Conservation (phyloP, 2,113 vertebrate species). For the Globicephala melas region DNA sequence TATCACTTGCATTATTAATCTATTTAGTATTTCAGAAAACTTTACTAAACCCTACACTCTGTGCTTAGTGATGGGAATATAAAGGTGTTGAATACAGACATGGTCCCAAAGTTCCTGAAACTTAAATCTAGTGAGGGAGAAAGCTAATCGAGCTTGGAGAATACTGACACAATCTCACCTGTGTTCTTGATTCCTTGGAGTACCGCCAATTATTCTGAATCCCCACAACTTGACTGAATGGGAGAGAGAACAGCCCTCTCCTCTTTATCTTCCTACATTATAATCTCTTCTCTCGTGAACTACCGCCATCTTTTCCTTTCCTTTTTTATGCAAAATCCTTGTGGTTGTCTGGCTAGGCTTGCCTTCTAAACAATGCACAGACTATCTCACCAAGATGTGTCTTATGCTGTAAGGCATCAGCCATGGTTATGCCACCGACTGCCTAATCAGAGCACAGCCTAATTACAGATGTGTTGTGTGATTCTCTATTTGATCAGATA, state of each 20-base stretch:
- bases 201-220: not conserved
- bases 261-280: not conserved
- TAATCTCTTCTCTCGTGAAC: not conserved
- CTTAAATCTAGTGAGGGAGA: not conserved
- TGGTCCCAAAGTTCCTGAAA: not conserved
- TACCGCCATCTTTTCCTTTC: not conserved
- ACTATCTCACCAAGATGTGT: not conserved
- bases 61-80: not conserved
- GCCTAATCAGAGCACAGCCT: not conserved
- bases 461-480: not conserved
- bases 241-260: not conserved
- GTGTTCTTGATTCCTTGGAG: not conserved
- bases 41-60: not conserved
- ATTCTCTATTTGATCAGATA: slow-evolving; percentile 16
- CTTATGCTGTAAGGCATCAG: not conserved
- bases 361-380: not conserved
- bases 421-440: not conserved
- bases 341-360: not conserved
- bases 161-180: not conserved
- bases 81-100: not conserved
- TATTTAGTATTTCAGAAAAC: not conserved
- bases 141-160: not conserved
- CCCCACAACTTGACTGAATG: not conserved
- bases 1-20: not conserved
- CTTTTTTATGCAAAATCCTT: not conserved